Conservation (phyloP, 2,888 invertebrate genomes). For the Julus scanicus region DNA sequence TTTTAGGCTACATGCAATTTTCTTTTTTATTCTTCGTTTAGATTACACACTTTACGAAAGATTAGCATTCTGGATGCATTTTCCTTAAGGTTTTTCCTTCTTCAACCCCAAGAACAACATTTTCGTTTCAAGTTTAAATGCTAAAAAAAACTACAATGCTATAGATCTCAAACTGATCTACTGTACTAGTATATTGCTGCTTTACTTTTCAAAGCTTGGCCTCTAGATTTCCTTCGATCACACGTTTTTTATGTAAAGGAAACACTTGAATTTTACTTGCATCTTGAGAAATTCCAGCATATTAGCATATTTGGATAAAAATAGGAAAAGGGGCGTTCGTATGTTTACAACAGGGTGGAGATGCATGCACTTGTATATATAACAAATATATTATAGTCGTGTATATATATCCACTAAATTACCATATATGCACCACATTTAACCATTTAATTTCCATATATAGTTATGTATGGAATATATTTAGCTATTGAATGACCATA, state of each 20-base stretch:
- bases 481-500: no score
- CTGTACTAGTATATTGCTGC: neutral
- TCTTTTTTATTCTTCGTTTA: neutral
- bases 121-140: neutral
- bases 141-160: neutral
- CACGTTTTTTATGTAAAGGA: neutral
- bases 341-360: no score
- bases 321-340: no score
- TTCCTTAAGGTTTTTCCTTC: neutral
- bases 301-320: no score
- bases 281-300: no score
- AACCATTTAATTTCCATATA: no score
- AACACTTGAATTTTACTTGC: neutral
- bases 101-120: neutral
- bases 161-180: neutral
- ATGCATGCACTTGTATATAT: no score
- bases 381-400: no score
- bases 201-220: neutral
- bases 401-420: no score
- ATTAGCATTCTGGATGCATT: conserved; percentile 14
- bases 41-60: neutral
- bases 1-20: neutral
- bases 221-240: neutral
- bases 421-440: no score
- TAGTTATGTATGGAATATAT: no score